These are phyloP conservation scores for Drosophila lini DNA, from an alignment of 1,140 invertebrate genomes.

Conservation along the genomic window DNA sequence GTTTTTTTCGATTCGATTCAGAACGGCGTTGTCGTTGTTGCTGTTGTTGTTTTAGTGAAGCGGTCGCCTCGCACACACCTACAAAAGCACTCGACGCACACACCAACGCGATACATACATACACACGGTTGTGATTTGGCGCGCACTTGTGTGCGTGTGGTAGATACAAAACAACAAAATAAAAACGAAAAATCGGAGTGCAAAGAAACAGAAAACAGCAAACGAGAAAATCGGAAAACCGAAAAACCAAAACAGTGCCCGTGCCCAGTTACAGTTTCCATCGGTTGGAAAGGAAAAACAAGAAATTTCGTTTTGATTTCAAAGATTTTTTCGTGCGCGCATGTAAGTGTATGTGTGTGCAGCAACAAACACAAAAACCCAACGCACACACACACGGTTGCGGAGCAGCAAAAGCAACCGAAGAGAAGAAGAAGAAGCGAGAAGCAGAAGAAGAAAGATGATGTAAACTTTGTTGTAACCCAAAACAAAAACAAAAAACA, in stretches of 20 bases:
- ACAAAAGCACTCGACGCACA: conserved; percentile 26
- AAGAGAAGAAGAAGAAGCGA: conserved; percentile 49
- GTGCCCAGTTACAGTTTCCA: conserved; percentile 48
- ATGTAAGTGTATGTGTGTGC: conserved; percentile 38
- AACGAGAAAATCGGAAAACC: conserved; percentile 30
- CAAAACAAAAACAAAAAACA: conserved; percentile 37
- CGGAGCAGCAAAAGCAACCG: conserved; percentile 51
- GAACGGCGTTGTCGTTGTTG: conserved; percentile 34
- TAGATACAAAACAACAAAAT: conserved; percentile 55
- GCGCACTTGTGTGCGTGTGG: conserved; percentile 63
- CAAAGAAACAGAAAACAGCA: conserved; percentile 40
- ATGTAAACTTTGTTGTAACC: conserved; percentile 73
- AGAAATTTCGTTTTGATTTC: conserved; percentile 53
- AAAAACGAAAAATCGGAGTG: conserved; percentile 49
- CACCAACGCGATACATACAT: conserved; percentile 59
- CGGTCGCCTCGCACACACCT: conserved; percentile 47
- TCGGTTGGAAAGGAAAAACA: conserved; percentile 38
- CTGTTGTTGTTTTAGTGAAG: conserved; percentile 46
- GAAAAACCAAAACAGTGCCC: conserved; percentile 42
- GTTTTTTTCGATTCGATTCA: conserved; percentile 33
- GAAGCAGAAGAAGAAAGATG: conserved; percentile 67
- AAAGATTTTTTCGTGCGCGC: conserved; percentile 48
- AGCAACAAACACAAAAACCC: conserved; percentile 38
- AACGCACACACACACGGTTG: conserved; percentile 40
- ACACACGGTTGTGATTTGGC: conserved; percentile 79